Conservation (phyloP, 2,888 invertebrate genomes). For the Fabriciana adippe region DNA sequence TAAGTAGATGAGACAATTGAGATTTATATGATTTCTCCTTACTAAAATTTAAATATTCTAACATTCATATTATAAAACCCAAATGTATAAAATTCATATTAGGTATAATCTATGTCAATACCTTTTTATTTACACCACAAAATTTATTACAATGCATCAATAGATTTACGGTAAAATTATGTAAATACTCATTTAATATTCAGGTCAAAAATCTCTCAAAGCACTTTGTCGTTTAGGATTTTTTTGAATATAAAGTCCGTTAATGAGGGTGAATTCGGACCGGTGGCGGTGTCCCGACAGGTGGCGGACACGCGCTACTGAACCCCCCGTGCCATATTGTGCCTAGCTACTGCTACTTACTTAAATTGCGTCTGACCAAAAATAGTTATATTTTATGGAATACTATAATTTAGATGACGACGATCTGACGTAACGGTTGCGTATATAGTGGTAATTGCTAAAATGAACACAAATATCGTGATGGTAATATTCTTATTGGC, state of each 20-base stretch:
- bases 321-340: constrained; percentile 53
- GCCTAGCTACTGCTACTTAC: constrained; percentile 37
- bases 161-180: constrained; percentile 8
- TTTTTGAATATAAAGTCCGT: constrained; percentile 70
- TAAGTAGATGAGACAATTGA: too few species aligned
- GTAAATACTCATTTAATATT: constrained; percentile 26
- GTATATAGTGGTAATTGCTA: too few species aligned
- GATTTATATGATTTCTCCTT: too few species aligned
- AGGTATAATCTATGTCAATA: too few species aligned
- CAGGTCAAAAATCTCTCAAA: constrained; percentile 23
- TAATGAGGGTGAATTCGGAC: constrained; percentile 65
- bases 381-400: constrained; percentile 13
- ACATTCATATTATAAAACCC: too few species aligned
- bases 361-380: constrained; percentile 19
- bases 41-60: too few species aligned
- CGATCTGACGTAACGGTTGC: neutral
- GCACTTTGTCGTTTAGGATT: constrained; percentile 55
- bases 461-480: too few species aligned
- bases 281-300: constrained; percentile 60
- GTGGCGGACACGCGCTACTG: constrained; percentile 74
- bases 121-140: too few species aligned
- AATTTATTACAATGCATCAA: neutral
- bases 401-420: constrained; percentile 12
- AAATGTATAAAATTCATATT: too few species aligned
- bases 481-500: too few species aligned